Base-by-base conservation (phyloP, 2,888 invertebrate species). In the Plagodis pulveraria region DNA sequence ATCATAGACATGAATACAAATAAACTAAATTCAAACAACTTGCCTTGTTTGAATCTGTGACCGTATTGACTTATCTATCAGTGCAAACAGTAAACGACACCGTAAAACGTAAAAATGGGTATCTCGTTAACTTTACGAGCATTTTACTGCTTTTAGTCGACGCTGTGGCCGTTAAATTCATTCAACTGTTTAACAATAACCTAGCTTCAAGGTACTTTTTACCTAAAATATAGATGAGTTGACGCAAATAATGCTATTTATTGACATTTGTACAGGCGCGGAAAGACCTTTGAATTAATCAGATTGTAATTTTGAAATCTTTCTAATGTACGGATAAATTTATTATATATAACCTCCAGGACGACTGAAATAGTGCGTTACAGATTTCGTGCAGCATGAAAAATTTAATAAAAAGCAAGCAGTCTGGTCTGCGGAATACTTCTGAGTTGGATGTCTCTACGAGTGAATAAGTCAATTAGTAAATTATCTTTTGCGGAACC, bases 111-210 rank as follows among this genome's bases (percentile, higher is more conserved):
- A 56, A 60, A 60, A 78, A 73, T 70, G 66, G 56, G 52, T 56
- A 65, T 69, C 73, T 71, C 71, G 73, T 76, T 62, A 69, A 64
- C 53, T 85, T 85, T 77, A 87, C 77, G 78, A 54, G 65, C 41
- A 59, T 81, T 83, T 84, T 80, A 83, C 68, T 71, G 75, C 76
- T 64, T 65, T 65, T 38, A 70, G 71, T 71, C 71, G 72, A 65
- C 74, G 67, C 65, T 62, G 65, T 53, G 58, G 64, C 71, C 63
- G 73, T 77, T 69, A 81, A 83, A 77, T 67, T 69, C 76, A 77
- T 76, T 78, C 73, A 72, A 74, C 70, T 77, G 76, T 75, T 74
- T 71, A 64, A 71, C 57, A 65, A 57, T 68, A 51, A 62, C 59
- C 35, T 62, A 60, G 47, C 49, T 50, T 41, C 53, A 35, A 54